A percentile compares a stretch with the other conserved stretches of the same genome.
Conservation (phyloP, 2,888 invertebrate species). For the Halictus ligatus region DNA sequence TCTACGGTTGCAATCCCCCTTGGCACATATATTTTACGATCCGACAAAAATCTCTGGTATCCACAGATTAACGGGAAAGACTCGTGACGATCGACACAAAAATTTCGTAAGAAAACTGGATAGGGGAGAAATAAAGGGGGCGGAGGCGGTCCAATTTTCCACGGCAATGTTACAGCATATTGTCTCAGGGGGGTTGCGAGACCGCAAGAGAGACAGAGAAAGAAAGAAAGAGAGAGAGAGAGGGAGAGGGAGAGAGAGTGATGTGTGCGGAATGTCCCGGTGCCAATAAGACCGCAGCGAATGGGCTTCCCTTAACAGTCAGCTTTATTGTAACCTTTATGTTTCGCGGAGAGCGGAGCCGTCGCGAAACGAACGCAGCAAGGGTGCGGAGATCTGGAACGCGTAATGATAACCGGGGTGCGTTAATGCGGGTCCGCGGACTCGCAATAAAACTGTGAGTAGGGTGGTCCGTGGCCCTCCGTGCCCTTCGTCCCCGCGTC, state of each 20-base stretch:
- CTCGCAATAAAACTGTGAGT: conserved; percentile 66
- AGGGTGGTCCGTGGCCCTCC: conserved; percentile 43
- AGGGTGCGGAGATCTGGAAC: conserved; percentile 41
- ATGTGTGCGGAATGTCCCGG: neutral
- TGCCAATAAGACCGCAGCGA: conserved; percentile 31
- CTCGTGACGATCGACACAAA: neutral
- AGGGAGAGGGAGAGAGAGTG: no score
- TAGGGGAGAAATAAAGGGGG: neutral
- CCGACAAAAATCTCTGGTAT: neutral
- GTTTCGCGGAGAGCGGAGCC: conserved; percentile 28
- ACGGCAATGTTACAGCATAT: neutral
- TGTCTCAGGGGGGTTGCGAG: neutral
- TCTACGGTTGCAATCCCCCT: no score
- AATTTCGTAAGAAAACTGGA: neutral
- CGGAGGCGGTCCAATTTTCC: conserved; percentile 10
- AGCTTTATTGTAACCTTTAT: conserved; percentile 45
- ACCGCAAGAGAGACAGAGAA: neutral
- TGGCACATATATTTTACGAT: neutral
- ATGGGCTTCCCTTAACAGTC: conserved; percentile 43
- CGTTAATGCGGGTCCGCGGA: conserved; percentile 63
- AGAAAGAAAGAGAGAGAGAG: conserved; percentile 10
- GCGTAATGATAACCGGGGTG: conserved; percentile 66
- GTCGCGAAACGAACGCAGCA: conserved; percentile 24
- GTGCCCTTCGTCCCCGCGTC: neutral
- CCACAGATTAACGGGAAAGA: neutral